Base-by-base conservation (phyloP, 1,140 invertebrate genomes). In the Saccostrea glomerata region DNA sequence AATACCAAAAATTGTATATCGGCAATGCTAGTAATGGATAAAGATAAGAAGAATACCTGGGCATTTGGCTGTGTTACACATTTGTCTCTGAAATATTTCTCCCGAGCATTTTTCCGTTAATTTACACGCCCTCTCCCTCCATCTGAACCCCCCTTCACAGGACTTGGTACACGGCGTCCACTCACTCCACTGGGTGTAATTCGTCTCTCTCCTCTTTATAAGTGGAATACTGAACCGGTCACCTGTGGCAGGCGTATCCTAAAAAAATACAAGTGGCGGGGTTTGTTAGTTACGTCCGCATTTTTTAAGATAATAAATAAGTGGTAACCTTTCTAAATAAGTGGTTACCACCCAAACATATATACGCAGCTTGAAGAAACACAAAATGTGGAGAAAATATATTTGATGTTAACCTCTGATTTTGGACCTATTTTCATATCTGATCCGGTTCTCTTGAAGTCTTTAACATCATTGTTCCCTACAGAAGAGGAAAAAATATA, bases 1-100 rank as follows among this genome's bases (percentile, higher is more conserved):
- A 47, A 47, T 47, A 47, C 47, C 47, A 47, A 47, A 47, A 47
- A 47, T 47, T 9, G 47, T 47, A 47, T 3, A 47, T 47, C 47
- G 47, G 47, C 47, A 47, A 47, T 47, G 9, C 47, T 7, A 47
- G 9, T 47, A 12, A 23, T 20, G 17, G 15, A 63, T 36, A 20
- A n/a, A 63, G 58, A 63, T 63, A 5, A 60, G 5, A 63, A 1
- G 6, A n/a, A 63, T 77, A 77, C 70, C 70, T 77, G 25, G 82
- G 20, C 82, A 84, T 55, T 84, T 56, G n/a, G 55, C 55, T 30
- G 82, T 84, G 82, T 84, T 84, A 54, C 82, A 84, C 47, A 55
- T 13, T 36, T 84, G 82, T 56, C 82, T 84, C 40, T 84, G 82
- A 23, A 84, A 55, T 56, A 84, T 56, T 56, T 84, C 82, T 56